phyloP scores from a whole-genome alignment of 2,888 invertebrate species.

The Leptarthrus brevirostris region DNA sequence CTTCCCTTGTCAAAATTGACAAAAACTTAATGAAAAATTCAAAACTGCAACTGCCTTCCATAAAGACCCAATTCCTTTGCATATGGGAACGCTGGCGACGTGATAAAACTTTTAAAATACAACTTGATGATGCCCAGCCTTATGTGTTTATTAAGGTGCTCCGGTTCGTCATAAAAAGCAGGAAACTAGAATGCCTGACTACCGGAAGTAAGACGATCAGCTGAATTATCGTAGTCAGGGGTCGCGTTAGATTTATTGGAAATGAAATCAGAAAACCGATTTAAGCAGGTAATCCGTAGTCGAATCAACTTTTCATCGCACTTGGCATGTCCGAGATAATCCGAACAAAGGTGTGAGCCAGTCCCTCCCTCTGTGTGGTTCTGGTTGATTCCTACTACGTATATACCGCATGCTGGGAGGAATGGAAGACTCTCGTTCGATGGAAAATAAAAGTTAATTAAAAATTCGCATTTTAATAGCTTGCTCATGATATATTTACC shows the following conservation, averaged over 20 bases:
- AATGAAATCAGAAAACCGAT: constrained; percentile 12
- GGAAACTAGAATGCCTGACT: not conserved
- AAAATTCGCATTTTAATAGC: constrained; percentile 36
- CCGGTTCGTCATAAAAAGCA: constrained; percentile 22
- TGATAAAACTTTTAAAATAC: constrained; percentile 4
- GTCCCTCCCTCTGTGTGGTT: too few species aligned
- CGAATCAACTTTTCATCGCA: not conserved
- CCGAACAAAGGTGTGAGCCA: too few species aligned
- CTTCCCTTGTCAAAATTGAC: not conserved
- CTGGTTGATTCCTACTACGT: too few species aligned
- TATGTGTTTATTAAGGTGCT: constrained; percentile 8
- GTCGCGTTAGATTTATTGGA: constrained; percentile 28
- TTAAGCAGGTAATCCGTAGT: not conserved
- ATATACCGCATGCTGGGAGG: not conserved
- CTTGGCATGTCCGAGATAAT: not conserved
- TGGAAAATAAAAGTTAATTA: constrained; percentile 30
- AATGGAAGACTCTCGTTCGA: not conserved
- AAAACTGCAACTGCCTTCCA: not conserved
- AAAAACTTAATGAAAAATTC: too few species aligned
- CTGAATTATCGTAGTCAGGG: constrained; percentile 20
- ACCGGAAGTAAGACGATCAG: constrained; percentile 9
- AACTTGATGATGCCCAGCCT: constrained; percentile 7
- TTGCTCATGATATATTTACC: constrained; percentile 17
- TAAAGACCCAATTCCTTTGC: not conserved
- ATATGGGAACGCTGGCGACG: not conserved